Evolutionary conservation across 1,140 invertebrate genomes (phyloP).

Genomic region (Apis mellifera): DNA sequence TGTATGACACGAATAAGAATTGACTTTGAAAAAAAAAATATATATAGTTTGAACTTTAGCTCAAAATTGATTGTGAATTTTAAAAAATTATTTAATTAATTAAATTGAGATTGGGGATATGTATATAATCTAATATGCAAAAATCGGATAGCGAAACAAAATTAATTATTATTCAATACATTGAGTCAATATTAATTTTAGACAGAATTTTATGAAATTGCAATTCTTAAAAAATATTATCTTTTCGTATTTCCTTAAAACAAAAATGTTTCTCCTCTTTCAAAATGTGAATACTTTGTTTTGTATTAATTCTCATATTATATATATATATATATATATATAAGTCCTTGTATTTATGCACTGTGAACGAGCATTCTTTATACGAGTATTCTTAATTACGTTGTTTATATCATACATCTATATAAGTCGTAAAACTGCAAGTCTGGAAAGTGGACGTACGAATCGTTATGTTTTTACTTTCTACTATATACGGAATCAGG

Average conservation of each 20-base stretch:
- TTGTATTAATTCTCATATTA: background rate
- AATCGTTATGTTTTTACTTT: slow-evolving; percentile 5
- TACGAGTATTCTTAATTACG: background rate
- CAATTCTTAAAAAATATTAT: background rate
- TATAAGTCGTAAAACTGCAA: background rate
- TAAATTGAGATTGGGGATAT: no score
- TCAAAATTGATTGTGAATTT: no score
- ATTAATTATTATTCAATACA: no score
- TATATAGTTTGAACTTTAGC: no score
- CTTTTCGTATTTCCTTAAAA: background rate
- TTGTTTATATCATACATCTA: background rate
- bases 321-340: background rate
- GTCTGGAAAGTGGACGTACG: background rate
- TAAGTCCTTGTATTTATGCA: no score
- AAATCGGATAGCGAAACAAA: no score
- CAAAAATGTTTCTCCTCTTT: background rate
- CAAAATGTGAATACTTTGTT: no score
- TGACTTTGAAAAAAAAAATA: no score
- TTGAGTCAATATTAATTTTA: no score
- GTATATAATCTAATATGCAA: no score
- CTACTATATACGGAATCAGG: background rate
- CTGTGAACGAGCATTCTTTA: background rate
- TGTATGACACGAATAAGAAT: no score
- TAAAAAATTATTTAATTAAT: no score
- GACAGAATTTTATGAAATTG: background rate